Evolutionary conservation across 2,888 invertebrate species (phyloP), one percentile per base, ranked within the genome.

Genomic region (Sericinus montela): DNA sequence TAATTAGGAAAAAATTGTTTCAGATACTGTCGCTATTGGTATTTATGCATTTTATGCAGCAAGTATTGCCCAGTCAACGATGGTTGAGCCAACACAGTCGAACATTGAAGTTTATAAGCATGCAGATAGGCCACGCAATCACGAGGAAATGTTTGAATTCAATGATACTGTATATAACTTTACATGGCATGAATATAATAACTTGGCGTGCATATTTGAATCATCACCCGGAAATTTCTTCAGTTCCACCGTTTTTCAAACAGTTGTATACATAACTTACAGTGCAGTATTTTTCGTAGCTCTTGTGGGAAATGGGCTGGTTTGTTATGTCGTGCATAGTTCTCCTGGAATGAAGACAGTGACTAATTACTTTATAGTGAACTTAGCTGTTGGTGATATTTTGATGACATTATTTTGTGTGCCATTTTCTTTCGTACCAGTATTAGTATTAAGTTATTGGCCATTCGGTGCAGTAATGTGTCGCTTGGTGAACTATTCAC

Each of bases 361-460:
- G 2, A 97, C 97, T 32, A 97, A 98, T 77, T 95, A 92, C 76
- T 97, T 97, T 75, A 95, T 98, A 69, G 94, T 95, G 67, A 96
- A 95, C 77, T 85, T 98, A 56, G 97, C 97, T 0, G 89, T 97
- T 25, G 96, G 97, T 23, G 98, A 98, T 72, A 93, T 98, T 53
- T 80, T 97, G 48, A 96, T 97, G 93, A 94, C 97, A 0, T 70
- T 96, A 25, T 94, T 97, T 63, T 97, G 97, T 80, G 94, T 98
- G 55, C 97, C 97, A 4, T 97, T 97, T 69, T 94, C 96, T 0
- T 97, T 96, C 66, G 92, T 97, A 29, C 92, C 96, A 8, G 93
- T 93, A 62, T 83, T 95, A 38, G 89, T 97, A 55, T 86, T 96
- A 43, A 92, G 93, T 69, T 94, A 95, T 70, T 98, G 97, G 97